Evolutionary conservation across 1,140 invertebrate species (phyloP), one percentile per base, ranked within the genome.

Genomic region (Belonocnema kinseyi): DNA sequence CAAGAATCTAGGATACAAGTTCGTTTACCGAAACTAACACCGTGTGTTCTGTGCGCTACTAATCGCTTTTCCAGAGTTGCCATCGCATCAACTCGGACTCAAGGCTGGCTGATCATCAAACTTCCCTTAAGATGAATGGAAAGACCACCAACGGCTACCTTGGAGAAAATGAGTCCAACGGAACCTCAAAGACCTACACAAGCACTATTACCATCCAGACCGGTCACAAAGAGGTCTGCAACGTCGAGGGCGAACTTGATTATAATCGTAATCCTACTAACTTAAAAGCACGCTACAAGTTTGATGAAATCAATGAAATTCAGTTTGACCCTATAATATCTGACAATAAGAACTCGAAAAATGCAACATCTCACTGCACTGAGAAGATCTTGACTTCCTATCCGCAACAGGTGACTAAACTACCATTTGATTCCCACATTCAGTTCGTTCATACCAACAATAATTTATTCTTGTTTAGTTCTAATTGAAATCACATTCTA

Each of bases 141-240:
- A 74, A 66, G 54, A 66, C 80, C 70, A 82, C 51, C 12, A 85
- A 85, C 66, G 85, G 84, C 71, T 74, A 81, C 50, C 10, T 16
- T 3, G 46, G 14, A 75, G 75, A 83, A 66, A 40, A 56, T 72
- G 74, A 87, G 21, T 81, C 75, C 82, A 85, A 88, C 56, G 82
- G 83, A 56, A 76, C 66, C 19, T 85, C 81, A 56, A 91, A 89
- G 87, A 91, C 86, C n/a, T 92, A 87, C 81, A 92, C 88, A 79
- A 92, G 90, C 74, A 91, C 89, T 10, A 85, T 92, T 77, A 92
- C 88, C 78, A 91, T 92, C 73, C 88, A 87, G 77, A 89, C 90
- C 19, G 86, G 81, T 74, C 76, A 77, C 77, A 86, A 79, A 79
- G 88, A 91, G 83, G 86, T 88, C 86, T 83, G 86, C 85, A 82